These are phyloP conservation scores for Lampropteryx suffumata DNA, from an alignment of 2,888 invertebrate genomes.

Conservation along the genomic window DNA sequence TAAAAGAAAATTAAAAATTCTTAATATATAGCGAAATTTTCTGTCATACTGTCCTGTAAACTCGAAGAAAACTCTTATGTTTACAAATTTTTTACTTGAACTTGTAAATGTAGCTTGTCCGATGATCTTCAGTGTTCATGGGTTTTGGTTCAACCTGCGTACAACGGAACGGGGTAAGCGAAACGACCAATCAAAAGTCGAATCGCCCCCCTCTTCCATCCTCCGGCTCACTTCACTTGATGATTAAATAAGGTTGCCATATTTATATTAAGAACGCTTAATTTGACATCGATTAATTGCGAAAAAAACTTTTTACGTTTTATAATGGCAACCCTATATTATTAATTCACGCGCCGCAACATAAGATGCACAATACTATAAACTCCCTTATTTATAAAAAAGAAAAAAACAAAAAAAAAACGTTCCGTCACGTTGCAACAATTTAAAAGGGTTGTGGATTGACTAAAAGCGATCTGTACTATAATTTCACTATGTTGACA, in stretches of 20 bases:
- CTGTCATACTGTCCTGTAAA: constrained; percentile 12
- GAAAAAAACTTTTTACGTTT: neutral
- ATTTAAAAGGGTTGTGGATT: constrained; percentile 78
- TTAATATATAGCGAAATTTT: constrained; percentile 18
- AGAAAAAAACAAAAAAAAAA: constrained; percentile 44
- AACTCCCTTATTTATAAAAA: constrained; percentile 66
- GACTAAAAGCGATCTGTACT: constrained; percentile 58
- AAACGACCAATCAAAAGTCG: constrained; percentile 64
- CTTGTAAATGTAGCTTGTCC: constrained; percentile 21
- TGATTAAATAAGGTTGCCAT: constrained; percentile 50
- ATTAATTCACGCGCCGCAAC: constrained; percentile 61
- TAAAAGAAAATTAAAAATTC: constrained; percentile 21
- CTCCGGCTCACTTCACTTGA: constrained; percentile 63
- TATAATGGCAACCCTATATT: constrained; percentile 48
- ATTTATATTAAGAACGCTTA: neutral
- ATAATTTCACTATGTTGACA: constrained; percentile 44
- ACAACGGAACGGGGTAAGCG: constrained; percentile 78
- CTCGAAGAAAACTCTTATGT: constrained; percentile 14
- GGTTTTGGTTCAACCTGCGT: constrained; percentile 81
- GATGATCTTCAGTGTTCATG: constrained; percentile 52
- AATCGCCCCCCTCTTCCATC: constrained; percentile 74
- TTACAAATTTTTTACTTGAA: constrained; percentile 22
- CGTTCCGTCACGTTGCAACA: constrained; percentile 72
- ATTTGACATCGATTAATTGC: too few relatives aligned
- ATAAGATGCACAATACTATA: constrained; percentile 80